These are phyloP conservation scores for Bombus picipes DNA, from an alignment of 1,140 invertebrate species.

Conservation along the genomic window DNA sequence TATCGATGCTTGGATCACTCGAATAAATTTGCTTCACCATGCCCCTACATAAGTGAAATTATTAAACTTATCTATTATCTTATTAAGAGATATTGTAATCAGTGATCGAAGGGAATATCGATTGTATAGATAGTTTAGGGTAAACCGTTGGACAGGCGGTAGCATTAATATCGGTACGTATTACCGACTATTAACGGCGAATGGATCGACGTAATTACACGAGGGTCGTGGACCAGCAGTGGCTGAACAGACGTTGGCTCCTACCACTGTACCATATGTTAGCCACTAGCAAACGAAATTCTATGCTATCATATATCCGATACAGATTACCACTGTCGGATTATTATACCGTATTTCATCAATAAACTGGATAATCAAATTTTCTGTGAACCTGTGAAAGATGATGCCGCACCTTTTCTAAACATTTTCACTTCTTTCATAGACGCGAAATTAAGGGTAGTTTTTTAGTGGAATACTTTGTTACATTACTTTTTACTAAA, in stretches of 20 bases:
- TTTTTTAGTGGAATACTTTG: too few relatives aligned
- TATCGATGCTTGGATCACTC: too few relatives aligned
- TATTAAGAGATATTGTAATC: background rate
- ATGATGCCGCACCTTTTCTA: background rate
- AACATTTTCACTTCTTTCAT: background rate
- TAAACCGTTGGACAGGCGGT: slow-evolving; percentile 46
- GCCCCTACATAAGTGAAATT: too few relatives aligned
- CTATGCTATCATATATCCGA: slow-evolving; percentile 55
- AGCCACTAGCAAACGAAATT: slow-evolving; percentile 50
- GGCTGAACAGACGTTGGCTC: slow-evolving; percentile 55
- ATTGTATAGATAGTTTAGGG: slow-evolving; percentile 39
- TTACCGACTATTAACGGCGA: slow-evolving; percentile 66
- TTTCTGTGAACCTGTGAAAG: background rate
- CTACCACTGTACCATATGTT: slow-evolving; percentile 53
- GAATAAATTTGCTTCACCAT: too few relatives aligned
- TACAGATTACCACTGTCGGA: slow-evolving; percentile 43
- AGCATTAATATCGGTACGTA: slow-evolving; percentile 64
- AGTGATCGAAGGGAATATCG: slow-evolving; percentile 27
- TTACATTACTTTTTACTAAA: too few relatives aligned
- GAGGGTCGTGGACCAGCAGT: slow-evolving; percentile 45
- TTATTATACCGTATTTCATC: slow-evolving; percentile 56
- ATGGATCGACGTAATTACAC: slow-evolving; percentile 64
- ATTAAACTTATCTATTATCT: background rate
- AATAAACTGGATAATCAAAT: slow-evolving; percentile 36
- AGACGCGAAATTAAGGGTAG: too few relatives aligned